Base-by-base conservation (phyloP, 2,888 invertebrate species). In the Caenorhabditis plicata region DNA sequence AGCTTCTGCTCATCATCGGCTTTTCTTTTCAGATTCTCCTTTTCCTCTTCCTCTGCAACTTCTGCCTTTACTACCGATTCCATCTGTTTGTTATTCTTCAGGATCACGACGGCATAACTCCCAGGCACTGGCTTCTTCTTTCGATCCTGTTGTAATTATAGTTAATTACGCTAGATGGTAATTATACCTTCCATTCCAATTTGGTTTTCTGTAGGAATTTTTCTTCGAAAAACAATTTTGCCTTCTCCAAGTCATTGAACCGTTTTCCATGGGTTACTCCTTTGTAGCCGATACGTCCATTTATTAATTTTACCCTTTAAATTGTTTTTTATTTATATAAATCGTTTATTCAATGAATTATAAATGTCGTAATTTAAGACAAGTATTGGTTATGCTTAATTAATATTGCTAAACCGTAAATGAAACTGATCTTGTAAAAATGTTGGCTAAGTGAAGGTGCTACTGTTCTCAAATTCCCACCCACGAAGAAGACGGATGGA, bases 241-340 rank as follows among this genome's bases (percentile, higher is more conserved):
- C 60, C 27, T 39, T 42, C 11, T 47, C 51, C 8, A 47, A 26
- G 9, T 42, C 39, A 0, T 17, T 26, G 27, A 54, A 61, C 9
- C 23, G n/a, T 15, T 61, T 54, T 39, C 38, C 39, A 38, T 51
- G 27, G 1, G 60, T 61, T 4, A 54, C 50, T 13, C 60, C 60
- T 1, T 48, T 47, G 26, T 61, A 61, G 29, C 60, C 60, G 22
- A 61, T 54, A 26, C 60, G 46, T 25, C 60, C 60, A 25, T 61
- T 61, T 46, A 61, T 61, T 17, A 61, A 36, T 35, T 61, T 61
- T 1, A 61, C 60, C 1, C 54, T 60, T 38, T 5, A 60, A 33
- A 39, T 22, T 44, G 4, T 26, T 41, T 8, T 35, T 45, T 45
- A 35, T 36, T 32, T 15, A 11, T 29, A 22, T 26, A 11, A 8